A percentile compares a stretch with the other conserved stretches of the same genome.
These are phyloP conservation scores for Salvelinus sp. DNA, from an alignment of 2,113 vertebrate genomes.

Conservation along the genomic window DNA sequence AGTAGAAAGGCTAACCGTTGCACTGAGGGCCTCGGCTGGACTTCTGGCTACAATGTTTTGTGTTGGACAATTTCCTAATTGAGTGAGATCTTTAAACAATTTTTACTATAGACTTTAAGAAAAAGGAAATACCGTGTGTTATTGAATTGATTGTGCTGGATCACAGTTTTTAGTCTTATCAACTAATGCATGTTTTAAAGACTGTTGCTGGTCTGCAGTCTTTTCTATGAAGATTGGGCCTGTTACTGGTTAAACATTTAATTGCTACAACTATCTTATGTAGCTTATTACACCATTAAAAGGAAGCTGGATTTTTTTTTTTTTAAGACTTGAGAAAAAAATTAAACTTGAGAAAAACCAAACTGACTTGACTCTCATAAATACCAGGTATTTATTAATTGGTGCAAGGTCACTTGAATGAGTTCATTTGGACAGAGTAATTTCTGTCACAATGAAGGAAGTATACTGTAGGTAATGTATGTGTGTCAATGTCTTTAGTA, in stretches of 20 bases:
- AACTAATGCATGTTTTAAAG: conserved; percentile 26
- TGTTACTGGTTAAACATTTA: conserved; percentile 62
- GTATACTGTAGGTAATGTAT: background rate
- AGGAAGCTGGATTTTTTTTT: no score
- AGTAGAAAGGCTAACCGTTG: conserved; percentile 29
- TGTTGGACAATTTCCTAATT: background rate
- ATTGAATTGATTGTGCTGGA: conserved; percentile 48
- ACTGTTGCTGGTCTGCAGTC: conserved; percentile 71
- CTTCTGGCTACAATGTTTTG: conserved; percentile 42
- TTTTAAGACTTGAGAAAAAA: conserved; percentile 37
- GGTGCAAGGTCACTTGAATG: background rate
- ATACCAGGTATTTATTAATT: conserved; percentile 23
- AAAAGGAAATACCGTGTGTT: no score
- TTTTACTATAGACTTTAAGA: conserved; percentile 2
- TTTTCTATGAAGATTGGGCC: conserved; percentile 54
- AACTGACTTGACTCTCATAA: conserved; percentile 8
- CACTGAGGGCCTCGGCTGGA: conserved; percentile 43
- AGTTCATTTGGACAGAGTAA: conserved; percentile 7
- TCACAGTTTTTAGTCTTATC: conserved; percentile 43
- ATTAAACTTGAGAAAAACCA: conserved; percentile 42
- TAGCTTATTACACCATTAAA: conserved; percentile 47
- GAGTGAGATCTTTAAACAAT: background rate
- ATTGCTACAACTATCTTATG: conserved; percentile 46
- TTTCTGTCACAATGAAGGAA: background rate
- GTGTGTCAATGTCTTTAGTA: background rate